phyloP scores from a whole-genome alignment of 1,140 invertebrate genomes.

The Camponotus vicinus region DNA sequence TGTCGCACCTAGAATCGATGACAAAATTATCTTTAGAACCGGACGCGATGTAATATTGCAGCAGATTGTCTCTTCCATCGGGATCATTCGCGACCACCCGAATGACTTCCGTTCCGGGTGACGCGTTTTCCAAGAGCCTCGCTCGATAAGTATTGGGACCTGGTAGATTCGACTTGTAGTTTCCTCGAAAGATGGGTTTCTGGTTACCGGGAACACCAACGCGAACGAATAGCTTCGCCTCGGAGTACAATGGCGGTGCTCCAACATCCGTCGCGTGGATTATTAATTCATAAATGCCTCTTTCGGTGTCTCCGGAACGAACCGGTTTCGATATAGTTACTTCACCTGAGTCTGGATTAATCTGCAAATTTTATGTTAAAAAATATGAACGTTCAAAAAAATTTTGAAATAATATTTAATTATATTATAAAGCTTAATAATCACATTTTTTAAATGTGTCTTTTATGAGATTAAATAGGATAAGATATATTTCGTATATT shows the following conservation, averaged over 20 bases:
- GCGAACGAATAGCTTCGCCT: constrained; percentile 89
- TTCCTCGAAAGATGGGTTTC: constrained; percentile 91
- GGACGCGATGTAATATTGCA: constrained; percentile 91
- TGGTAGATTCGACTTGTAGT: constrained; percentile 86
- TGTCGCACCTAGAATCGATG: constrained; percentile 89
- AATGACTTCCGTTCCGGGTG: constrained; percentile 90
- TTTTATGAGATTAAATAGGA: not conserved
- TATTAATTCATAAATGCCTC: constrained; percentile 90
- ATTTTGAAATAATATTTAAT: constrained; percentile 3
- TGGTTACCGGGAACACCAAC: constrained; percentile 93
- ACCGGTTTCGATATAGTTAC: constrained; percentile 89
- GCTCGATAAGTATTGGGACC: constrained; percentile 90
- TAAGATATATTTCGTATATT: not conserved
- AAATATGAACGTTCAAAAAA: not conserved
- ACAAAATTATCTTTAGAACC: constrained; percentile 94
- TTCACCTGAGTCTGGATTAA: constrained; percentile 91
- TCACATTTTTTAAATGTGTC: not conserved
- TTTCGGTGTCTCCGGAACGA: constrained; percentile 90
- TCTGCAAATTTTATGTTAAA: constrained; percentile 81
- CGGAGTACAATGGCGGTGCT: constrained; percentile 89
- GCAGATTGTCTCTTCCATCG: constrained; percentile 90
- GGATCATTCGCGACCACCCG: constrained; percentile 91
- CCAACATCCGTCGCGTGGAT: constrained; percentile 91
- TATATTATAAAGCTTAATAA: not conserved
- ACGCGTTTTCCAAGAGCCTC: constrained; percentile 90